Conservation (phyloP, 2,797 vertebrate species). For the Characodon lateralis region DNA sequence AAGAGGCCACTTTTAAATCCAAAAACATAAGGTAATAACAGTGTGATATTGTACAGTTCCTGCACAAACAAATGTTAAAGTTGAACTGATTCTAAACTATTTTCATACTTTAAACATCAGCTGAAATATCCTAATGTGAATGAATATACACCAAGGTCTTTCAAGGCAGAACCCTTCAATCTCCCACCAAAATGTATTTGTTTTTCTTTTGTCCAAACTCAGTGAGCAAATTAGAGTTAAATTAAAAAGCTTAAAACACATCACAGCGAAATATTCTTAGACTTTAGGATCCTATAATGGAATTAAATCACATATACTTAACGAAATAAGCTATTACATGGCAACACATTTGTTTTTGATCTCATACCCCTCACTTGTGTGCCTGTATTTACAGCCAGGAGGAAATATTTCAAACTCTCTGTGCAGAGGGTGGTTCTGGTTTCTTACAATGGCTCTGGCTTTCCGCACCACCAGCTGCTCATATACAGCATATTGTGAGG, state of each 20-base stretch:
- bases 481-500: background rate
- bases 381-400: background rate
- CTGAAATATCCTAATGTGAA: background rate
- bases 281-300: background rate
- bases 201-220: background rate
- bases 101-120: background rate
- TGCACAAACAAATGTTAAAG: background rate
- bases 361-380: background rate
- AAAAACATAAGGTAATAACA: background rate
- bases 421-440: background rate
- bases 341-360: background rate
- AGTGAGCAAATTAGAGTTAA: background rate
- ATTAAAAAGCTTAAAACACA: background rate
- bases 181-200: background rate
- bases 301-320: background rate
- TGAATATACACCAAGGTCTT: background rate
- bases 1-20: background rate
- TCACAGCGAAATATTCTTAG: background rate
- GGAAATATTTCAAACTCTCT: background rate
- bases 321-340: background rate
- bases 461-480: slow-evolving; percentile 3
- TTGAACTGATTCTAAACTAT: background rate
- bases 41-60: background rate
- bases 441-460: background rate
- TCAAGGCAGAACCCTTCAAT: background rate